A percentile compares a stretch with the other conserved stretches of the same genome.
Conservation (phyloP, 2,888 invertebrate species). For the Silvanus unidentatus region DNA sequence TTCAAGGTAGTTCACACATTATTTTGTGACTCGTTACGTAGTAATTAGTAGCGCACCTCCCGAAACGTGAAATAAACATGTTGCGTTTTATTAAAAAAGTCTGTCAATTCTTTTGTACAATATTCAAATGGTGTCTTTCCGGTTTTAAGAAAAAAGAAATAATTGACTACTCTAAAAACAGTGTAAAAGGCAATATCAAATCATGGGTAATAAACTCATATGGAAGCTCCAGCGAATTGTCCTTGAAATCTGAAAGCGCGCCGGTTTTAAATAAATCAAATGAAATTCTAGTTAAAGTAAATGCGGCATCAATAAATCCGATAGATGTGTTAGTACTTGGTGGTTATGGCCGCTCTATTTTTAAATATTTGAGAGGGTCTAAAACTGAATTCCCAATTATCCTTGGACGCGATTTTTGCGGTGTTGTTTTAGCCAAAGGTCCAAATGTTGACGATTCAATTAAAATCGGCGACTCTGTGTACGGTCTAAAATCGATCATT, state of each 20-base stretch:
- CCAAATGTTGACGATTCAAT: constrained; percentile 52
- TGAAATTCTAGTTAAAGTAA: constrained; percentile 76
- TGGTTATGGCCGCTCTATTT: constrained; percentile 72
- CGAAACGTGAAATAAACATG: no score
- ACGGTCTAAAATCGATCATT: constrained; percentile 78
- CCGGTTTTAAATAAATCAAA: constrained; percentile 65
- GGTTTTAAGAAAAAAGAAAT: no score
- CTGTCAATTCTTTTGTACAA: no score
- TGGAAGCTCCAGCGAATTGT: constrained; percentile 58
- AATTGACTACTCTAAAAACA: not conserved
- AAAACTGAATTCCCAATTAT: constrained; percentile 77
- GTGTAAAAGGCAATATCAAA: constrained; percentile 47
- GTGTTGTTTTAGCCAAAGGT: constrained; percentile 71
- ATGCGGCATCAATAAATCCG: constrained; percentile 86
- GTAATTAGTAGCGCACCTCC: no score
- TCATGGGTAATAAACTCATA: constrained; percentile 83
- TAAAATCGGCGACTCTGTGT: constrained; percentile 75
- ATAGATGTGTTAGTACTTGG: constrained; percentile 82
- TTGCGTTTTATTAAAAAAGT: no score
- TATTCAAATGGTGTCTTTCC: no score
- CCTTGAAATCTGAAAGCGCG: constrained; percentile 57
- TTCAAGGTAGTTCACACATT: no score
- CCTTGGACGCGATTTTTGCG: constrained; percentile 87
- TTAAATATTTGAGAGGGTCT: constrained; percentile 57
- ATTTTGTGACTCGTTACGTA: no score